Percentiles rank a stretch among this genome's conserved stretches.
Evolutionary conservation across 1,140 invertebrate genomes (phyloP).

Genomic region (Drosophila nikananu): DNA sequence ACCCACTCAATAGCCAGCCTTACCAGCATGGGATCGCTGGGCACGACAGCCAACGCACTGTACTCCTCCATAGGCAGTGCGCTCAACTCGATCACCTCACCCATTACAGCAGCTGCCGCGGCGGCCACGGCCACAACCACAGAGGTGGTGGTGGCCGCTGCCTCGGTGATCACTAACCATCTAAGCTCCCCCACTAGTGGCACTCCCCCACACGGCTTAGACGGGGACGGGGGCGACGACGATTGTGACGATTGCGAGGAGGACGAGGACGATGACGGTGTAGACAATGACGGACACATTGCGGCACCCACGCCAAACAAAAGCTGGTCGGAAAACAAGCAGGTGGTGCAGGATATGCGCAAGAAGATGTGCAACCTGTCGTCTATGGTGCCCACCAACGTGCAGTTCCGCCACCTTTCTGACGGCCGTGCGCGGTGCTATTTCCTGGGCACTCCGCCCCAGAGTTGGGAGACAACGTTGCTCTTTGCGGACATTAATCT

Average conservation of each 20-base stretch:
- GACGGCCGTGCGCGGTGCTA: conserved; percentile 94
- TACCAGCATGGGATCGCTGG: conserved; percentile 75
- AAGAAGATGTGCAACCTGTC: conserved; percentile 91
- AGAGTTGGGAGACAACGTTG: conserved; percentile 95
- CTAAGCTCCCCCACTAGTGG: conserved; percentile 80
- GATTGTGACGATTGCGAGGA: conserved; percentile 78
- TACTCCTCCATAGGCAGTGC: conserved; percentile 82
- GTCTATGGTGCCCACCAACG: conserved; percentile 91
- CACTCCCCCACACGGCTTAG: conserved; percentile 69
- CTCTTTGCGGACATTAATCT: conserved; percentile 92
- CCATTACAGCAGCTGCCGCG: conserved; percentile 75
- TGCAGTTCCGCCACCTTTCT: conserved; percentile 91
- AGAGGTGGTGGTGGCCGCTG: conserved; percentile 74
- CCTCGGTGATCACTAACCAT: conserved; percentile 81
- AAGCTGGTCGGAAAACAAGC: conserved; percentile 92
- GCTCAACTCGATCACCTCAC: conserved; percentile 79
- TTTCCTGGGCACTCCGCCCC: conserved; percentile 93
- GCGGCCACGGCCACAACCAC: conserved; percentile 79
- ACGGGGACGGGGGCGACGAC: conserved; percentile 69
- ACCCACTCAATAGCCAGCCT: conserved; percentile 74
- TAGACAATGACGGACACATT: conserved; percentile 73
- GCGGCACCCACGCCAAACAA: conserved; percentile 84
- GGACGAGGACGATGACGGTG: conserved; percentile 75
- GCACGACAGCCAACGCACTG: conserved; percentile 81
- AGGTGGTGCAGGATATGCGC: conserved; percentile 92